A percentile compares a stretch with the other conserved stretches of the same genome.
Conservation (phyloP, 2,113 vertebrate genomes). For the Rynchops niger region DNA sequence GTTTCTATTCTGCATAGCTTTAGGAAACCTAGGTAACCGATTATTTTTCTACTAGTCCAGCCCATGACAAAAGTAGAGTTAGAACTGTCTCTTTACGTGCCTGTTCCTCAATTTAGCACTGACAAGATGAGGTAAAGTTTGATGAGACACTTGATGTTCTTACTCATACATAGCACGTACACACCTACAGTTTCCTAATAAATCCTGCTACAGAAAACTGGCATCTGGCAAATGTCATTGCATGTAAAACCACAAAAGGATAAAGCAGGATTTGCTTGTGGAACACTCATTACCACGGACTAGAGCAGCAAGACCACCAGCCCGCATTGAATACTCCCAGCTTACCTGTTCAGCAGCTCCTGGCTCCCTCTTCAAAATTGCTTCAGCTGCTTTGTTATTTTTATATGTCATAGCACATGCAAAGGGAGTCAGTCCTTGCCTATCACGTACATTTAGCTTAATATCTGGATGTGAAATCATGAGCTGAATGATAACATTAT, state of each 20-base stretch:
- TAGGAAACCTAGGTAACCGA: neutral
- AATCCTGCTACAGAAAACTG: neutral
- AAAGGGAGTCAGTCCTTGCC: conserved; percentile 95
- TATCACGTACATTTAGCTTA: conserved; percentile 88
- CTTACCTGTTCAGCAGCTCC: conserved; percentile 95
- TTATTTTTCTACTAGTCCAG: neutral
- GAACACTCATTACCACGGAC: neutral
- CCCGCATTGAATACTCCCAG: neutral
- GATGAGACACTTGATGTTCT: neutral
- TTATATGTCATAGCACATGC: conserved; percentile 98
- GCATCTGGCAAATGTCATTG: neutral
- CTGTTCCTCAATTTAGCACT: neutral
- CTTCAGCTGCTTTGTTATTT: conserved; percentile 96
- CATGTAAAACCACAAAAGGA: neutral
- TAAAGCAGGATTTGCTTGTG: neutral
- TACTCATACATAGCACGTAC: neutral
- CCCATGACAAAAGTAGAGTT: neutral
- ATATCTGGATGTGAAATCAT: conserved; percentile 95
- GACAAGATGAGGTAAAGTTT: neutral
- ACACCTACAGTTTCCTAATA: neutral
- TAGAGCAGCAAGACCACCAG: neutral
- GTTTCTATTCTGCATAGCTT: neutral
- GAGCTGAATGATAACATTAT: conserved; percentile 92
- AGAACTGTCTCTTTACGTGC: neutral
- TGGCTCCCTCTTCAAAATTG: conserved; percentile 92